These are phyloP conservation scores for Sebastes hubbsi DNA, from an alignment of 2,797 vertebrate species.

Conservation along the genomic window DNA sequence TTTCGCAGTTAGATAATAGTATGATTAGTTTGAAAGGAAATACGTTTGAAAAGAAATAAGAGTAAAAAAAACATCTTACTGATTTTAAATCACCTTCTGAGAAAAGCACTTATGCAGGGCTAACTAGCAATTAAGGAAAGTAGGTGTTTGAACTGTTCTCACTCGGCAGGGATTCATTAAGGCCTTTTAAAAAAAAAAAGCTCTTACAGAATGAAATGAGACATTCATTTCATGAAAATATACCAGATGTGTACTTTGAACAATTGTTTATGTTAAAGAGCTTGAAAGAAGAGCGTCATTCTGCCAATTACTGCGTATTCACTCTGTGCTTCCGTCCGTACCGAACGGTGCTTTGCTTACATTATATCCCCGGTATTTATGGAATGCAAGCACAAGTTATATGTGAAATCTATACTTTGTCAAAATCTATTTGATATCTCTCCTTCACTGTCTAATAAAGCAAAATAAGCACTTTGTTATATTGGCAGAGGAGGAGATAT, in stretches of 20 bases:
- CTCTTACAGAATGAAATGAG: slow-evolving; percentile 4
- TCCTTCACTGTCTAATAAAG: slow-evolving; percentile 77
- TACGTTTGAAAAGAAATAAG: not conserved
- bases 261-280: slow-evolving; percentile 28
- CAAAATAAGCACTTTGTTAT: slow-evolving; percentile 77
- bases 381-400: slow-evolving; percentile 51
- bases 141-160: slow-evolving; percentile 37
- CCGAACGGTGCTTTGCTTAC: slow-evolving; percentile 37
- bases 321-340: slow-evolving; percentile 12
- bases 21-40: not conserved
- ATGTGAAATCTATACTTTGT: slow-evolving; percentile 67
- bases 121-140: slow-evolving; percentile 51
- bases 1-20: not conserved
- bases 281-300: not conserved
- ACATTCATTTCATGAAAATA: slow-evolving; percentile 19
- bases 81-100: not conserved
- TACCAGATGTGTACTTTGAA: slow-evolving; percentile 20
- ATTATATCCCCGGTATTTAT: slow-evolving; percentile 46
- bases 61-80: not conserved
- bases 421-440: slow-evolving; percentile 67
- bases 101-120: slow-evolving; percentile 1
- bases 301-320: slow-evolving; percentile 8
- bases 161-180: slow-evolving; percentile 43
- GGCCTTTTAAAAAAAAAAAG: slow-evolving; percentile 32
- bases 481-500: slow-evolving; percentile 69